phyloP scores from a whole-genome alignment of 2,797 vertebrate genomes.

The Micromesistius poutassou region DNA sequence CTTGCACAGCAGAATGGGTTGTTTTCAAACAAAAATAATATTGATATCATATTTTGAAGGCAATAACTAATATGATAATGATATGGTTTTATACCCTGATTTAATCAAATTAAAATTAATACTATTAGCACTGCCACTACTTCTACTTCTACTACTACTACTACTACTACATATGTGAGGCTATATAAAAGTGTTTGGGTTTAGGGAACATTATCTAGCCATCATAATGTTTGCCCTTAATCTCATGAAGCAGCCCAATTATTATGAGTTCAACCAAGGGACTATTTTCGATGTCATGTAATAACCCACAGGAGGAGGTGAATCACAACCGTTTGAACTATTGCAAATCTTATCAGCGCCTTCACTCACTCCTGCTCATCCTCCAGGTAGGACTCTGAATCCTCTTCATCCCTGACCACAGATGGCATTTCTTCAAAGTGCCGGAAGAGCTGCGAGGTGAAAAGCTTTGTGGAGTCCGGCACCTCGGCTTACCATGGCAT shows the following conservation, averaged over 20 bases:
- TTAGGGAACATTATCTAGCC: not conserved
- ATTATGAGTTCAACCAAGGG: not conserved
- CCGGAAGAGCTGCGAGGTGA: conserved; percentile 29
- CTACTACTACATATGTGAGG: too few relatives aligned
- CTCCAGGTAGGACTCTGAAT: conserved; percentile 76
- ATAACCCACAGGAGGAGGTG: not conserved
- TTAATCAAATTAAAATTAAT: not conserved
- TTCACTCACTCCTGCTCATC: conserved; percentile 76
- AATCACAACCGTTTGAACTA: not conserved
- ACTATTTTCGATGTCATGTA: not conserved
- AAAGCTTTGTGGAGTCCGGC: conserved; percentile 52
- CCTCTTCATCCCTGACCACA: conserved; percentile 78
- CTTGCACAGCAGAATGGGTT: not conserved
- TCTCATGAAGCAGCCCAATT: not conserved
- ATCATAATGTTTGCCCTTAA: not conserved
- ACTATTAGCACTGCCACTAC: not conserved
- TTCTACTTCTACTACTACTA: not conserved
- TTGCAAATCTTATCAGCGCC: conserved; percentile 17
- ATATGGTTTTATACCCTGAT: not conserved
- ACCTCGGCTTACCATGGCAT: conserved; percentile 46
- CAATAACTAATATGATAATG: not conserved
- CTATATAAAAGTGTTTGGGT: not conserved
- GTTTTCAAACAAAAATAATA: not conserved
- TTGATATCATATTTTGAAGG: not conserved
- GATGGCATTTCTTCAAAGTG: conserved; percentile 79